Evolutionary conservation across 2,113 vertebrate species (phyloP), one percentile per base, ranked within the genome.

Genomic region (Bubo scandiacus): DNA sequence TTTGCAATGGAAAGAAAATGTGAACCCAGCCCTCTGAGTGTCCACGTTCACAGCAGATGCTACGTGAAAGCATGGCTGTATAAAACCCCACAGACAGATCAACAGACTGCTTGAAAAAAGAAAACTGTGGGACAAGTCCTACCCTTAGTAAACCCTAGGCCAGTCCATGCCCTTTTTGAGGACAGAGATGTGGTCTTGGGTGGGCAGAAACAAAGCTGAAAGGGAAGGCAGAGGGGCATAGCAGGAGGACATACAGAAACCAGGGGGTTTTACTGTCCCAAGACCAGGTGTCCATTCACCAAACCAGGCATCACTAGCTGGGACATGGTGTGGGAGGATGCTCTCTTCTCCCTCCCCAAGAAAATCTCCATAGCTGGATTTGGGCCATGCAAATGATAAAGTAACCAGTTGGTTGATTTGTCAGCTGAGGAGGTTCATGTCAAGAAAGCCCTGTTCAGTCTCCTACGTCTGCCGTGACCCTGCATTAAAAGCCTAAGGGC

Each of bases 1-100:
- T 78, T 89, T 93, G 74, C 74, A 96, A 43, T 52, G 78, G 42
- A 90, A 91, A 74, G 45, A 85, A 95, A 83, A 74, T 26, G n/a
- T 59, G 29, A 82, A 26, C 63, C n/a, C 90, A 82, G 34, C 49
- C 61, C 47, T 70, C 66, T 85, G 42, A 82, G 29, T 74, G 55
- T 52, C 52, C 52, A 7, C 6, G 2, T 36, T 88, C 87, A 70
- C 17, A 73, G 51, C 26, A 94, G 68, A 45, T 68, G 14, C 57
- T 77, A 6, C 2, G 6, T 25, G 82, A 88, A 92, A 73, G 11
- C 16, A 17, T 15, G 30, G 58, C 43, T 81, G 17, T 71, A 14
- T 65, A 59, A 94, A 86, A 18, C 12, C 47, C 40, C 36, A 51
- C 4, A 49, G 71, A 58, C 0, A 79, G 45, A 67, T 73, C 25